These are phyloP conservation scores for Ceratina calcarata DNA, from an alignment of 1,140 invertebrate species.

Conservation along the genomic window DNA sequence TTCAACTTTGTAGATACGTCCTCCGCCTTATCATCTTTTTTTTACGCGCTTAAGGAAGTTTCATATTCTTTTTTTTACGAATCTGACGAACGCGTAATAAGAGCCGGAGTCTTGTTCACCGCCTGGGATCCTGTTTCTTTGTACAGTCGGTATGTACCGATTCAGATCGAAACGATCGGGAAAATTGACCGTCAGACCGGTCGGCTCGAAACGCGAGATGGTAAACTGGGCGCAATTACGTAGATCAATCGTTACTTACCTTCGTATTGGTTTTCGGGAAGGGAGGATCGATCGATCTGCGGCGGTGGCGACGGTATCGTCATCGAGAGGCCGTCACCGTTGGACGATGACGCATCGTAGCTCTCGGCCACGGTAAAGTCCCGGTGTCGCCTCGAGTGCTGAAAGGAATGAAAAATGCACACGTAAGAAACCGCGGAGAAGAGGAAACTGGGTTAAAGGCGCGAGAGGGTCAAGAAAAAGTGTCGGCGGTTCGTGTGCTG, in stretches of 20 bases:
- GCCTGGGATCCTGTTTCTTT: background rate
- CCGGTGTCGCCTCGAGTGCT: conserved; percentile 69
- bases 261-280: conserved; percentile 22
- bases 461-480: conserved; percentile 29
- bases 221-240: background rate
- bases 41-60: background rate
- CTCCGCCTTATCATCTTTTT: background rate
- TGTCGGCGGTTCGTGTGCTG: background rate
- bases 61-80: too few relatives aligned
- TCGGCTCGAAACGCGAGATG: too few relatives aligned
- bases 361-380: conserved; percentile 60
- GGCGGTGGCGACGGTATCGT: conserved; percentile 21
- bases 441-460: conserved; percentile 37
- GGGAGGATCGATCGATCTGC: conserved; percentile 30
- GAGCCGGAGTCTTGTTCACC: too few relatives aligned
- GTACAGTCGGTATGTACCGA: too few relatives aligned
- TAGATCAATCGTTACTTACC: conserved; percentile 6
- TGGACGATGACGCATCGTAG: conserved; percentile 41
- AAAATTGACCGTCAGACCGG: too few relatives aligned
- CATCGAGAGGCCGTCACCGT: conserved; percentile 25
- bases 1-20: conserved; percentile 1
- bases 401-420: conserved; percentile 59
- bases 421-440: conserved; percentile 29
- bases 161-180: too few relatives aligned
- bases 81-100: too few relatives aligned